Conservation (phyloP, 1,140 invertebrate genomes). For the Lepidurus packardi region DNA sequence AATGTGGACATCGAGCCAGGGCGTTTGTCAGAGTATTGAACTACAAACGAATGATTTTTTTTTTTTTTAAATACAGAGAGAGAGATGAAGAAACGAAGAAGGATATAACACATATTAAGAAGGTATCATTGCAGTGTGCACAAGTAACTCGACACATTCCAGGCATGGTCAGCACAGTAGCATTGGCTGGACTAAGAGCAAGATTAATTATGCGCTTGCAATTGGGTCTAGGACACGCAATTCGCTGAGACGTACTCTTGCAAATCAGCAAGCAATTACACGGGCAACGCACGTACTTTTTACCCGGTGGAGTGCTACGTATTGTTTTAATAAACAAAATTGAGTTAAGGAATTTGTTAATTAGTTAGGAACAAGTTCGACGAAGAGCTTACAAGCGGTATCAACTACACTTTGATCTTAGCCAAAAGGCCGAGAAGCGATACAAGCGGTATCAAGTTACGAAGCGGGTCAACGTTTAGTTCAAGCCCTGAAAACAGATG, state of each 20-base stretch:
- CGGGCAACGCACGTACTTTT: constrained; percentile 98
- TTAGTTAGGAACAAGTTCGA: no score
- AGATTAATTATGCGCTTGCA: constrained; percentile 96
- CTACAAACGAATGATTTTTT: no score
- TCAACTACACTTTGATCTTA: no score
- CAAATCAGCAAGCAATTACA: constrained; percentile 98
- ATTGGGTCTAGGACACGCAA: constrained; percentile 92
- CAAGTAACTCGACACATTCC: constrained; percentile 92
- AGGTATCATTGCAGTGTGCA: constrained; percentile 88
- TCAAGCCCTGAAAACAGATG: no score
- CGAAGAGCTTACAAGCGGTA: no score
- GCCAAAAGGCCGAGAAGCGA: no score
- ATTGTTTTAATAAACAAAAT: no score
- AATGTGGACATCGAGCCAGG: constrained; percentile 91
- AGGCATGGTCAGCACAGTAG: constrained; percentile 75
- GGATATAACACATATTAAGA: constrained; percentile 63
- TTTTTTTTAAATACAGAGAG: no score
- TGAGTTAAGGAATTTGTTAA: no score
- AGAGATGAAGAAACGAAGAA: background rate
- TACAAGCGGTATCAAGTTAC: no score
- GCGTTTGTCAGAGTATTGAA: constrained; percentile 90
- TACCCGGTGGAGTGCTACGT: constrained; percentile 92
- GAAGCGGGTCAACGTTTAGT: no score
- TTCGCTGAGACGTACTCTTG: constrained; percentile 89
- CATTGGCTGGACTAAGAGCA: constrained; percentile 78